Base-by-base conservation (phyloP, 2,888 invertebrate species). In the Gastrophysa polygoni region DNA sequence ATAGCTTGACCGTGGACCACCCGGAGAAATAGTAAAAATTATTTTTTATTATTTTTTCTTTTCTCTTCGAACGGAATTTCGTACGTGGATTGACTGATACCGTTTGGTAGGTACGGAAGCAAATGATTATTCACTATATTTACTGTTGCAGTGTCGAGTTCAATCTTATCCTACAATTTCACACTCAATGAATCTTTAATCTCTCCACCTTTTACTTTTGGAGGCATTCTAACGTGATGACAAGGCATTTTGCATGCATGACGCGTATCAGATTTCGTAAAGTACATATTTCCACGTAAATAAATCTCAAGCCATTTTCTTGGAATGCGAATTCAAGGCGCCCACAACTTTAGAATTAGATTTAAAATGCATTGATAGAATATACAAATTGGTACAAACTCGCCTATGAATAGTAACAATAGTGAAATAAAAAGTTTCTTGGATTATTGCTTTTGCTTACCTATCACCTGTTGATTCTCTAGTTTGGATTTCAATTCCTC, bases 401-500 rank as follows among this genome's bases (percentile, higher is more conserved):
- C n/a, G n/a, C n/a, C n/a, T n/a, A n/a, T n/a, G n/a, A n/a, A n/a
- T n/a, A n/a, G n/a, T n/a, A n/a, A n/a, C n/a, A n/a, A n/a, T n/a
- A n/a, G n/a, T n/a, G n/a, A n/a, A n/a, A n/a, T n/a, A n/a, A n/a
- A n/a, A n/a, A n/a, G n/a, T n/a, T n/a, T n/a, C n/a, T n/a, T n/a
- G n/a, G n/a, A n/a, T n/a, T n/a, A n/a, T n/a, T n/a, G n/a, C n/a
- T n/a, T n/a, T 38, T n/a, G 21, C 77, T 72, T 73, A 80, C 81
- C 78, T 68, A 75, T 67, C 71, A 80, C 81, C 6, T 38, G 38
- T 68, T 78, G 77, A 64, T 69, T 71, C 66, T 72, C 77, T 68
- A 81, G 70, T 68, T 80, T 80, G 29, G 73, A 73, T 74, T 80
- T 80, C 51, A 80, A 69, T 71, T 81, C 81, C 70, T 81, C 78